These are phyloP conservation scores for Natator depressus DNA, from an alignment of 2,113 vertebrate species.

Conservation along the genomic window DNA sequence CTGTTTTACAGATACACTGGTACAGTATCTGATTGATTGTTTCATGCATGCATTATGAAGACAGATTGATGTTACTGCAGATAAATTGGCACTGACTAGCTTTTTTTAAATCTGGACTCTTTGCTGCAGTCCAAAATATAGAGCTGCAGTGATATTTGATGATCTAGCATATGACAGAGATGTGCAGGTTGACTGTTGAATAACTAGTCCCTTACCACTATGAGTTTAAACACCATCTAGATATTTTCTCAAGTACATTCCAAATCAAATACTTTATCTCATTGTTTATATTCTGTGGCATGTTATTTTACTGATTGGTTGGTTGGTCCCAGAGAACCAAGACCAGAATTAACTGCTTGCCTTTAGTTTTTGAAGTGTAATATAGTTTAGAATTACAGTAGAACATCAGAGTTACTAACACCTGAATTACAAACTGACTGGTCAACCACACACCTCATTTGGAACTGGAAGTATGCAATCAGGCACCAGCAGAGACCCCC, in stretches of 20 bases:
- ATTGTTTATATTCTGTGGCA: background rate
- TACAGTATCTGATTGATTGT: background rate
- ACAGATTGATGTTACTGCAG: background rate
- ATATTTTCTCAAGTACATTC: background rate
- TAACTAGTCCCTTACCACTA: background rate
- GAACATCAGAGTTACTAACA: too few relatives aligned
- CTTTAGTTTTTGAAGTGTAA: background rate
- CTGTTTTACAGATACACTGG: background rate
- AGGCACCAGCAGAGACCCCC: too few relatives aligned
- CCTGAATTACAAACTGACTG: too few relatives aligned
- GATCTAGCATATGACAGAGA: constrained; percentile 20
- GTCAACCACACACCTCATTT: too few relatives aligned
- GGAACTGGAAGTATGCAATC: too few relatives aligned
- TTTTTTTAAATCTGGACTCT: constrained; percentile 1
- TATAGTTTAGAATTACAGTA: background rate
- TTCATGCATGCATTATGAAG: background rate
- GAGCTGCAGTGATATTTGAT: background rate
- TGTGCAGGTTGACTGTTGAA: background rate
- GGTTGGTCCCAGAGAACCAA: background rate
- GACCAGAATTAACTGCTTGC: background rate
- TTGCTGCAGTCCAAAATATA: background rate
- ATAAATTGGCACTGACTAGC: background rate
- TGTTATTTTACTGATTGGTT: background rate
- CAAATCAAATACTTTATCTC: background rate
- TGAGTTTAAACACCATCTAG: background rate